Conservation (phyloP, 2,797 vertebrate genomes). For the Nasua narica region DNA sequence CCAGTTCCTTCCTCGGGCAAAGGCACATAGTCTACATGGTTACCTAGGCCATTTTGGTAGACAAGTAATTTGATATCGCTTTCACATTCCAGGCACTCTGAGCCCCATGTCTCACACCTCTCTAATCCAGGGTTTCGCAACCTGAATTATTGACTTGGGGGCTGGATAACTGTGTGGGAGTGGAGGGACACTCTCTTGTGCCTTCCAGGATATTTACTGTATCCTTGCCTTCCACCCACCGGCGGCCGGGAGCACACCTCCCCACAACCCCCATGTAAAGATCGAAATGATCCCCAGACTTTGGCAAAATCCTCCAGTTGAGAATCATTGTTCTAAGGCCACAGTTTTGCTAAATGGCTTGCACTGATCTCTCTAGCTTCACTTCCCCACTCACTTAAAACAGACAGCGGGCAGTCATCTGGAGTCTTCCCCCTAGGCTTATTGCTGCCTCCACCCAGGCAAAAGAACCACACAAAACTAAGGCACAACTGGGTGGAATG, state of each 20-base stretch:
- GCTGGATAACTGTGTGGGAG: background rate
- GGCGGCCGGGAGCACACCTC: background rate
- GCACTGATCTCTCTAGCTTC: background rate
- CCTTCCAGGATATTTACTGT: background rate
- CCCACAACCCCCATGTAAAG: background rate
- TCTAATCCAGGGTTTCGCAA: background rate
- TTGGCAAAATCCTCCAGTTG: background rate
- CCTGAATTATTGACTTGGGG: background rate
- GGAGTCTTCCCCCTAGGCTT: background rate
- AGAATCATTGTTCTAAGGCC: background rate
- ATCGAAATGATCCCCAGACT: background rate
- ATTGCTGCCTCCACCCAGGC: background rate
- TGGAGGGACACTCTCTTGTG: background rate
- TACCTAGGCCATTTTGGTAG: background rate
- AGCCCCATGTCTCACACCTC: background rate
- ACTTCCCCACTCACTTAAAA: background rate
- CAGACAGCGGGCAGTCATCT: background rate
- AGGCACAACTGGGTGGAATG: background rate
- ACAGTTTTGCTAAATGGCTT: background rate
- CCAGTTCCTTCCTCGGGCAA: background rate
- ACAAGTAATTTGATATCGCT: slow-evolving; percentile 22
- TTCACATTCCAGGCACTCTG: slow-evolving; percentile 46
- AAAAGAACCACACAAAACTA: background rate
- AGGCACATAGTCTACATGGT: background rate
- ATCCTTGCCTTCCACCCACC: background rate